These are phyloP conservation scores for Ctena decussata DNA, from an alignment of 2,888 invertebrate genomes.

Conservation along the genomic window DNA sequence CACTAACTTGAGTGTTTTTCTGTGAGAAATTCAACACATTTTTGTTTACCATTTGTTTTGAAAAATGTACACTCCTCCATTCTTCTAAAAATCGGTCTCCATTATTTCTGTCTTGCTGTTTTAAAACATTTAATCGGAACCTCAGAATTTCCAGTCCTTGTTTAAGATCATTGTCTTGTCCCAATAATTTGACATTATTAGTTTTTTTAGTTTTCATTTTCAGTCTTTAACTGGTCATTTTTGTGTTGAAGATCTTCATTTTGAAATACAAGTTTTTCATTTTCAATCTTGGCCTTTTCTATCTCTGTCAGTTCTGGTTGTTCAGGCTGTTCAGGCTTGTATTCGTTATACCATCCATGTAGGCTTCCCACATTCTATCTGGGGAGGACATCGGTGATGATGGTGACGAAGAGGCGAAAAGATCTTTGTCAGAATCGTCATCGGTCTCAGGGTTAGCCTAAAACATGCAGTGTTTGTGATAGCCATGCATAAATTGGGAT, in stretches of 20 bases:
- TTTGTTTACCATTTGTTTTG: background rate
- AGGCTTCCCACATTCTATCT: background rate
- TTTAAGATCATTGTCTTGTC: background rate
- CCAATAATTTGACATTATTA: background rate
- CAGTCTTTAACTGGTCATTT: background rate
- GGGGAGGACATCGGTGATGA: too few relatives aligned
- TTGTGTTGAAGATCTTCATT: background rate
- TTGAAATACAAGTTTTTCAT: too few relatives aligned
- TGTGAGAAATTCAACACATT: background rate
- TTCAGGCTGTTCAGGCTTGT: too few relatives aligned
- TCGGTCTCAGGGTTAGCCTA: too few relatives aligned
- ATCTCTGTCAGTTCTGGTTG: background rate
- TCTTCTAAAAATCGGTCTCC: background rate
- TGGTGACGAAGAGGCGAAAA: background rate
- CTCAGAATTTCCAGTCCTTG: background rate
- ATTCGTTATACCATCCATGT: background rate
- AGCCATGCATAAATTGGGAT: too few relatives aligned
- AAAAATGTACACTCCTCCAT: too few relatives aligned
- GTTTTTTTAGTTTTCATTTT: background rate
- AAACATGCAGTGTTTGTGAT: too few relatives aligned
- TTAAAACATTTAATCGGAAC: background rate
- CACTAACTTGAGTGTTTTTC: background rate
- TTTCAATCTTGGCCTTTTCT: background rate
- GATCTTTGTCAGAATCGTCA: background rate
- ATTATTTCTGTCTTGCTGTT: too few relatives aligned